Evolutionary conservation across 2,797 vertebrate species (phyloP), one percentile per base, ranked within the genome.

Genomic region (Chelmon rostratus): DNA sequence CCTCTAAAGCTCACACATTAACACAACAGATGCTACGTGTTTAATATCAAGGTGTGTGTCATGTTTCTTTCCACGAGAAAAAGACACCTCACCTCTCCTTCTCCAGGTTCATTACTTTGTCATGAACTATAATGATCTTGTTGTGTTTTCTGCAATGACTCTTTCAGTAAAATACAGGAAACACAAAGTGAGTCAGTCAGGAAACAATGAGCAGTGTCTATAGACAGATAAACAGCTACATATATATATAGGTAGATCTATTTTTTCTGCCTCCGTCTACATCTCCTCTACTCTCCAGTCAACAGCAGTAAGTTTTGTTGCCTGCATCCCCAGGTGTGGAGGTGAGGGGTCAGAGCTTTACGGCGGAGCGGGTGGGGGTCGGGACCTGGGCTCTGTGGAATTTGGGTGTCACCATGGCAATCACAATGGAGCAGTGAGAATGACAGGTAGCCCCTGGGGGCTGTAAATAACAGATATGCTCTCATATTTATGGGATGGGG

Each of bases 371-470:
- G 81, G 73, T 68, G 86, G 87, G 88, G 93, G 93, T 94, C 89
- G 74, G 58, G 93, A 93, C 91, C 89, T 91, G 85, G 23, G 53
- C 80, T 89, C 84, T 3, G 16, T 82, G 94, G 94, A 95, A 95
- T 95, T 88, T 78, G 84, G 89, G 90, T 93, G 92, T 95, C 82
- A 63, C 92, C 90, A 89, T 82, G 84, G 90, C 72, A 76, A 94
- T 92, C 90, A 93, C 88, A 91, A 88, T 77, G 85, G 88, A 84
- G 84, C 79, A 38, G 73, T 50, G 91, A 82, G 91, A 87, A 91
- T 92, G 92, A 94, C 94, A 93, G 94, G 94, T 94, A 94, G 80
- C 88, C 92, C 93, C 90, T 42, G 61, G 86, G 90, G 92, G 84
- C 90, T 73, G 91, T 92, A 94, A 93, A 93, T 91, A 94, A 89